Percentiles rank a stretch among this genome's conserved stretches.
These are phyloP conservation scores for Pseudomyrmex gracilis DNA, from an alignment of 1,140 invertebrate species.

Conservation along the genomic window DNA sequence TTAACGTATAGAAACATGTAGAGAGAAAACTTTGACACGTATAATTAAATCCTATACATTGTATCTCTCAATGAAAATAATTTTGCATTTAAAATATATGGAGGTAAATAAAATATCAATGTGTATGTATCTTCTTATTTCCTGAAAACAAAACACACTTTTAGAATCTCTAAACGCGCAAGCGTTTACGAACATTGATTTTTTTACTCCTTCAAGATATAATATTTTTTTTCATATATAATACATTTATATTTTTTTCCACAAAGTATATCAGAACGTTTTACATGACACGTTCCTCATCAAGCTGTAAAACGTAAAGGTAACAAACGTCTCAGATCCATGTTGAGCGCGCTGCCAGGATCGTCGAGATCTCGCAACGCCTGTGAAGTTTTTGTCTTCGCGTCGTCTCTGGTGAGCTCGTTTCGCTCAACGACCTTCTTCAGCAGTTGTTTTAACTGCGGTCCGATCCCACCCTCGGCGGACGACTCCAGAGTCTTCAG, in stretches of 20 bases:
- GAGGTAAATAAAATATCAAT: too few relatives aligned
- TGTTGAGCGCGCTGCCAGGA: conserved; percentile 76
- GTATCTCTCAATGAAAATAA: too few relatives aligned
- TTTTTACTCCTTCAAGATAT: too few relatives aligned
- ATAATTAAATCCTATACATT: too few relatives aligned
- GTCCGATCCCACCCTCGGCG: conserved; percentile 77
- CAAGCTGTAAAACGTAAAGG: conserved; percentile 75
- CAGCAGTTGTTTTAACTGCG: conserved; percentile 78
- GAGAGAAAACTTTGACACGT: too few relatives aligned
- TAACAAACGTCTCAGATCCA: conserved; percentile 76
- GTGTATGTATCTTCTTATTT: too few relatives aligned
- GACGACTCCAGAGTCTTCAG: conserved; percentile 75
- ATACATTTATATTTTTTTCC: not conserved
- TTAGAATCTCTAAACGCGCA: too few relatives aligned
- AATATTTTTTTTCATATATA: too few relatives aligned
- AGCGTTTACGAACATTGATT: too few relatives aligned
- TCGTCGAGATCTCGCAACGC: conserved; percentile 74
- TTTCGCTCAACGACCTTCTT: conserved; percentile 76
- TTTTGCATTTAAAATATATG: too few relatives aligned
- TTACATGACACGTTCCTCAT: not conserved
- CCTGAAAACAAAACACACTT: too few relatives aligned
- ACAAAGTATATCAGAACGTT: not conserved
- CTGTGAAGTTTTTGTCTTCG: conserved; percentile 70
- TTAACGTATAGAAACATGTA: too few relatives aligned
- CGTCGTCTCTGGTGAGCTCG: conserved; percentile 80